A percentile compares a stretch with the other conserved stretches of the same genome.
phyloP scores from a whole-genome alignment of 1,140 invertebrate species.

The Nephotettix cincticeps region DNA sequence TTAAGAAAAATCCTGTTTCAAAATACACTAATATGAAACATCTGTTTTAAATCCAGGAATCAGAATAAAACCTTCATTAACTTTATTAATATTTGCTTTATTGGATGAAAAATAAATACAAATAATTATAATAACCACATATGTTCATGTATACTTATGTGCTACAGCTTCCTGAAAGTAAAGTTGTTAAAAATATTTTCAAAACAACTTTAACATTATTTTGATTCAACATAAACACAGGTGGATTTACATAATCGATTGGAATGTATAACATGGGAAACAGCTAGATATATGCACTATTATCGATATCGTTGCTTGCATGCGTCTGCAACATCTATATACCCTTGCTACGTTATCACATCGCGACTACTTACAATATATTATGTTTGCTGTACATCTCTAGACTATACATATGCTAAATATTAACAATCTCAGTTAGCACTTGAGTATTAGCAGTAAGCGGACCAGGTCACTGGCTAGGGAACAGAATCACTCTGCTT shows the following conservation, averaged over 20 bases:
- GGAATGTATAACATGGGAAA: slow-evolving; percentile 18
- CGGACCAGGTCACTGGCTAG: too few relatives aligned
- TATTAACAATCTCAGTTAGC: not conserved
- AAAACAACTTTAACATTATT: not conserved
- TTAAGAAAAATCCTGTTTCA: too few relatives aligned
- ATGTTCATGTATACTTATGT: too few relatives aligned
- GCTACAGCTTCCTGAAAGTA: too few relatives aligned
- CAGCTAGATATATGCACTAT: slow-evolving; percentile 3
- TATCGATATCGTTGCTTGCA: slow-evolving; percentile 10
- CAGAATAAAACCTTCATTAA: too few relatives aligned
- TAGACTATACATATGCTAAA: slow-evolving; percentile 10
- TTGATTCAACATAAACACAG: slow-evolving; percentile 10
- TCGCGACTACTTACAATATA: slow-evolving; percentile 17
- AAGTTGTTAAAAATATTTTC: too few relatives aligned
- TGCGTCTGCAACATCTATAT: not conserved
- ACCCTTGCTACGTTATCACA: slow-evolving; percentile 5
- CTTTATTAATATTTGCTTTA: slow-evolving; percentile 9
- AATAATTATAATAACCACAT: slow-evolving; percentile 1
- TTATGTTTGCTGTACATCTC: slow-evolving; percentile 16
- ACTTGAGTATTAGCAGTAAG: slow-evolving; percentile 10
- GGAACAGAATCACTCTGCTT: too few relatives aligned
- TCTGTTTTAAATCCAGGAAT: too few relatives aligned
- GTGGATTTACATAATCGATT: not conserved
- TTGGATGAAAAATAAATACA: slow-evolving; percentile 21
- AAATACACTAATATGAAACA: too few relatives aligned